Evolutionary conservation across 2,113 vertebrate species (phyloP).

Genomic region (Hepsetus odoe): DNA sequence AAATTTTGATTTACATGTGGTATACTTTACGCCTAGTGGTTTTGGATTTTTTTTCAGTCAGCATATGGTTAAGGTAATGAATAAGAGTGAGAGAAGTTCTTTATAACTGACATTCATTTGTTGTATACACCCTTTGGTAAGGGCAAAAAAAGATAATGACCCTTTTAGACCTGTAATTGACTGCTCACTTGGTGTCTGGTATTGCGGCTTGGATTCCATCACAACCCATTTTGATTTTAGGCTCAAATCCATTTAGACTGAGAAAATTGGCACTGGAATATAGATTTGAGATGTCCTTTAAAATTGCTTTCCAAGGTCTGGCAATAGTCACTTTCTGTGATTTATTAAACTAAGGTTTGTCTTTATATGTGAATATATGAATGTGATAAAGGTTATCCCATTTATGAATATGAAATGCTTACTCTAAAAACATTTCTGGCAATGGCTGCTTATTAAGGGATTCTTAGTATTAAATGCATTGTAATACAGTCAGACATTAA

Average conservation of each 20-base stretch:
- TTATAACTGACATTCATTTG: constrained; percentile 25
- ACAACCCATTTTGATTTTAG: constrained; percentile 34
- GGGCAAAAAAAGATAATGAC: constrained; percentile 33
- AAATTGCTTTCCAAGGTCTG: not conserved
- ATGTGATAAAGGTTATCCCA: too few relatives aligned
- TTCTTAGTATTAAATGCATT: too few relatives aligned
- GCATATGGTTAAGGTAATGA: too few relatives aligned
- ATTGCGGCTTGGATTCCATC: constrained; percentile 26
- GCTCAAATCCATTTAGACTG: not conserved
- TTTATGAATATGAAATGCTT: too few relatives aligned
- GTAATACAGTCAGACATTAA: too few relatives aligned
- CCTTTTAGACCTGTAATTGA: constrained; percentile 35
- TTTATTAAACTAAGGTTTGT: not conserved
- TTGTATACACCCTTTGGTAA: constrained; percentile 9
- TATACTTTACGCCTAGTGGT: not conserved
- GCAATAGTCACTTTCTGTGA: not conserved
- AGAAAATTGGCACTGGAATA: constrained; percentile 14
- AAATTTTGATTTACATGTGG: too few relatives aligned
- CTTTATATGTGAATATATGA: not conserved
- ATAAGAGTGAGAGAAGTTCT: constrained; percentile 9
- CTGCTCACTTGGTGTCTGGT: constrained; percentile 39
- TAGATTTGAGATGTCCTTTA: not conserved
- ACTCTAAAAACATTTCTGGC: too few relatives aligned
- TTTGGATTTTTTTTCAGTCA: too few relatives aligned
- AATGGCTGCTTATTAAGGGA: too few relatives aligned